A percentile compares a stretch with the other conserved stretches of the same genome.
Evolutionary conservation across 2,888 invertebrate species (phyloP).

Genomic region (Pterostichus madidus): DNA sequence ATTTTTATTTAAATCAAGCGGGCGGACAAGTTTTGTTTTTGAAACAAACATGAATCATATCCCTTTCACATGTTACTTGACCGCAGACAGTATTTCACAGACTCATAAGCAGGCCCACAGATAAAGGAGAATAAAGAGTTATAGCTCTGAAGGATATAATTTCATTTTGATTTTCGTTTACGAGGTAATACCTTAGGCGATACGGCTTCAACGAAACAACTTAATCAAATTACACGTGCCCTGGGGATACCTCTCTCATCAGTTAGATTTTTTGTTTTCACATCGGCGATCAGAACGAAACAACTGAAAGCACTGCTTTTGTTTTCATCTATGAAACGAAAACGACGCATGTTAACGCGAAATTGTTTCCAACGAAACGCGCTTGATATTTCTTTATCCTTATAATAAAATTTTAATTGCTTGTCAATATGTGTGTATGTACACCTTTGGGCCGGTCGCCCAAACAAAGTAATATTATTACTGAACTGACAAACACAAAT

Average conservation of each 20-base stretch:
- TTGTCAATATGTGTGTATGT: constrained; percentile 18
- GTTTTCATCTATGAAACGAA: constrained; percentile 20
- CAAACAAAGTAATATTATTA: constrained; percentile 28
- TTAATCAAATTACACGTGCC: constrained; percentile 51
- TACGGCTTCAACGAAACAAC: constrained; percentile 34
- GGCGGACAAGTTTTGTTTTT: constrained; percentile 14
- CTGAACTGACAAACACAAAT: constrained; percentile 41
- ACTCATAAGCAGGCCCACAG: neutral
- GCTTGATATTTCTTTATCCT: constrained; percentile 40
- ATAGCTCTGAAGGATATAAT: constrained; percentile 46
- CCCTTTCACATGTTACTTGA: constrained; percentile 6
- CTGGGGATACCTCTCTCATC: constrained; percentile 47
- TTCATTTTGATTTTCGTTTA: constrained; percentile 60
- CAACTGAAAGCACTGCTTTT: constrained; percentile 29
- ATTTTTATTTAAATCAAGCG: constrained; percentile 26
- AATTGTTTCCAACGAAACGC: constrained; percentile 32
- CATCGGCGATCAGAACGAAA: constrained; percentile 49
- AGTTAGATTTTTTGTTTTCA: constrained; percentile 51
- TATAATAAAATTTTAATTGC: constrained; percentile 48
- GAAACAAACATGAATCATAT: constrained; percentile 42
- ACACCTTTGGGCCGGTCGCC: neutral
- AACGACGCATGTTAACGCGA: constrained; percentile 22
- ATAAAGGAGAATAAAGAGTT: constrained; percentile 41
- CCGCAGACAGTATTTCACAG: constrained; percentile 14
- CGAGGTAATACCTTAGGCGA: constrained; percentile 57